These are phyloP conservation scores for Micrasema longulum DNA, from an alignment of 1,140 invertebrate genomes.

Conservation along the genomic window DNA sequence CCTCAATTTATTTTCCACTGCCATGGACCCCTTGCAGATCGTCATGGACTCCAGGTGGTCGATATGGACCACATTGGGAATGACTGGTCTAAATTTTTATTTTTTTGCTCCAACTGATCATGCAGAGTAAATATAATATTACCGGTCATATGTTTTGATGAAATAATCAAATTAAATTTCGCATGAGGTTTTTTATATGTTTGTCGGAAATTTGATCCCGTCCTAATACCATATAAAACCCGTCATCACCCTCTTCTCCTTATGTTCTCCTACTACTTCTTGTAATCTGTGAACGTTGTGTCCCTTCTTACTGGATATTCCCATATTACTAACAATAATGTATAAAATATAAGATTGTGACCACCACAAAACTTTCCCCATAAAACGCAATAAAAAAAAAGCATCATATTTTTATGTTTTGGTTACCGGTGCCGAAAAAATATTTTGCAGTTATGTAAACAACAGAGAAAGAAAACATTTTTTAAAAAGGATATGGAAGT, in stretches of 20 bases:
- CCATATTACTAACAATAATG: slow-evolving; percentile 23
- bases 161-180: slow-evolving; percentile 29
- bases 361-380: slow-evolving; percentile 1
- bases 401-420: background rate
- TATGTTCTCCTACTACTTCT: background rate
- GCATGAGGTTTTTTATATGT: slow-evolving; percentile 8
- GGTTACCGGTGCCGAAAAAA: background rate
- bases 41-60: background rate
- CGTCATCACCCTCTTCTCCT: background rate
- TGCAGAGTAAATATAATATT: background rate
- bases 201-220: slow-evolving; percentile 30
- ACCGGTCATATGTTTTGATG: slow-evolving; percentile 1
- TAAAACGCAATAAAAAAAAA: background rate
- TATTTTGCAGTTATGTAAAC: background rate
- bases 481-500: too few relatives aligned
- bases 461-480: too few relatives aligned
- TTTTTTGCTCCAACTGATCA: background rate
- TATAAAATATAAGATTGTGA: slow-evolving; percentile 8
- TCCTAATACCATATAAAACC: slow-evolving; percentile 22
- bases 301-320: slow-evolving; percentile 28
- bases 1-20: background rate
- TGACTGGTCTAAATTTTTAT: background rate
- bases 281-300: slow-evolving; percentile 37
- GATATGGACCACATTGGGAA: background rate
- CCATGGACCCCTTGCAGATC: too few relatives aligned